These are phyloP conservation scores for Diachasmimorpha longicaudata DNA, from an alignment of 1,140 invertebrate species.

Conservation along the genomic window DNA sequence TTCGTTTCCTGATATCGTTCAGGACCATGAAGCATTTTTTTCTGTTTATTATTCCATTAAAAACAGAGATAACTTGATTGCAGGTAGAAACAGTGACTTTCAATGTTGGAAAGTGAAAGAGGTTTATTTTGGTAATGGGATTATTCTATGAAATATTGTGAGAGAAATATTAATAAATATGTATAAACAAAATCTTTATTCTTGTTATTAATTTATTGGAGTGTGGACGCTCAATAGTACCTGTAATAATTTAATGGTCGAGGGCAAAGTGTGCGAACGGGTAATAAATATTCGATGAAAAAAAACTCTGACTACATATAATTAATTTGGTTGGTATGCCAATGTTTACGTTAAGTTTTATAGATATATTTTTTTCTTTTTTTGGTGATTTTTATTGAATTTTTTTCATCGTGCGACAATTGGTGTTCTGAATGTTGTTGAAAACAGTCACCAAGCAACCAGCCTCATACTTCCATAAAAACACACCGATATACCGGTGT, in stretches of 20 bases:
- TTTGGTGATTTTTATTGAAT: neutral
- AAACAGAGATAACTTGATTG: neutral
- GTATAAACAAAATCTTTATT: slow-evolving; percentile 2
- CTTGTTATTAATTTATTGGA: too few species aligned
- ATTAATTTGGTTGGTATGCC: too few species aligned
- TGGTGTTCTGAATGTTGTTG: neutral
- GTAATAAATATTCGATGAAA: too few species aligned
- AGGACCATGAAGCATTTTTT: slow-evolving; percentile 21
- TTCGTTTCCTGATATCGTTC: neutral
- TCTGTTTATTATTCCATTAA: neutral
- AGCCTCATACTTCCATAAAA: slow-evolving; percentile 37
- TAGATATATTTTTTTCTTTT: neutral
- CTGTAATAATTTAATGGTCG: too few species aligned
- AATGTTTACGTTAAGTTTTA: too few species aligned
- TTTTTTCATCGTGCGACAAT: neutral
- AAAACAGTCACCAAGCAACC: slow-evolving; percentile 39
- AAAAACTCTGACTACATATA: too few species aligned
- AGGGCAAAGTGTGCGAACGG: too few species aligned
- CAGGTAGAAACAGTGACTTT: neutral
- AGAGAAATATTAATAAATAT: neutral
- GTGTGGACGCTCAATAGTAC: too few species aligned
- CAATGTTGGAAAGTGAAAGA: neutral
- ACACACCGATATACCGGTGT: slow-evolving; percentile 46
- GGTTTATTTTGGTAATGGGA: neutral
- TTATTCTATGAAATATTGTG: neutral